Evolutionary conservation across 2,888 invertebrate species (phyloP), one percentile per base, ranked within the genome.

Genomic region (Stenotaenia linearis): DNA sequence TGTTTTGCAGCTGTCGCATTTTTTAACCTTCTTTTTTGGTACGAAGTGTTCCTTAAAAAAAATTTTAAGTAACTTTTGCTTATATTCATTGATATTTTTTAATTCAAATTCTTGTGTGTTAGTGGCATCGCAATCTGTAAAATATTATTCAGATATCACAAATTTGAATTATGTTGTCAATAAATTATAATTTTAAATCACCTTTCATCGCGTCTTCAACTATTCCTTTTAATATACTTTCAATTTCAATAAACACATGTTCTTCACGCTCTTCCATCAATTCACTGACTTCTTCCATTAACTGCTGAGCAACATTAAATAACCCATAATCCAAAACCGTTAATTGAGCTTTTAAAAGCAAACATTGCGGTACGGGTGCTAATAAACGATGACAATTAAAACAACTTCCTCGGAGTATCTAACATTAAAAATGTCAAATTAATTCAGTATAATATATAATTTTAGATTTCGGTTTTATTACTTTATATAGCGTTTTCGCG

Each of bases 251-350:
- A 37, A 21, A 18, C n/a, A 21, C 56, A 0, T 83, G 76, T 10
- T 81, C 81, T 61, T 81, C 82, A 28, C 7, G 28, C n/a, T 10
- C n/a, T 10, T 21, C 28, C 30, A 75, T 10, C 18, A 56, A 4
- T 28, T 85, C 81, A 81, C 85, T 85, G 78, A 92, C 91, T 30
- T 93, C 86, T 69, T 83, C 81, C 25, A 81, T 81, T 25, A 86
- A 75, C 80, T 92, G 92, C 80, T 92, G 89, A 0, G 95, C 91
- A 82, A 92, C 91, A 28, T 90, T 90, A 0, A 93, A 88, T 84
- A 91, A 90, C 0, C 96, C 95, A 1, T 90, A 89, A 83, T 94
- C 90, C 3, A 96, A 86, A 4, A 96, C 88, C 80, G 89, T 88
- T 78, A 93, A 86, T 84, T 95, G 93, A 18, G 92, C 88, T 79